Conservation (phyloP, 2,888 invertebrate genomes). For the Watsonalla cultraria region DNA sequence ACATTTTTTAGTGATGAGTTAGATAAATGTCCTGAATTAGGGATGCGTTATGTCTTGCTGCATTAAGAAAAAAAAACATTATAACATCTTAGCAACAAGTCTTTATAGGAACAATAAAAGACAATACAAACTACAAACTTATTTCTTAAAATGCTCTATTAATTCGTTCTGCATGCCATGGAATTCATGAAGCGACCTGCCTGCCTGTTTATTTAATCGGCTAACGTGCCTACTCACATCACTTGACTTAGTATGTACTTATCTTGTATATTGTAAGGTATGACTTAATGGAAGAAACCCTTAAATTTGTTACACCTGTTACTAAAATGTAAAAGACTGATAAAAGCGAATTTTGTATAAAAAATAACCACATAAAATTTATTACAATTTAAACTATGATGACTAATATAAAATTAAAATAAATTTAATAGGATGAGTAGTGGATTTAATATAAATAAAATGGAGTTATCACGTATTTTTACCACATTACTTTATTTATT, state of each 20-base stretch:
- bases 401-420: conserved; percentile 23
- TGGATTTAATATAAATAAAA: not conserved
- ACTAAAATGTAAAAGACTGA: conserved; percentile 58
- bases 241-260: not conserved
- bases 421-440: not conserved
- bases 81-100: no score
- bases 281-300: conserved; percentile 5
- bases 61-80: no score
- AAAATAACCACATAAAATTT: conserved; percentile 34
- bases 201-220: not conserved
- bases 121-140: no score
- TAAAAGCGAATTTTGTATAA: conserved; percentile 67
- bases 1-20: no score
- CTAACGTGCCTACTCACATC: not conserved
- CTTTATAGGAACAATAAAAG: no score
- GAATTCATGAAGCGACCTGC: no score
- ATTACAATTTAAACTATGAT: conserved; percentile 29
- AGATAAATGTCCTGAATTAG: no score
- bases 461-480: not conserved
- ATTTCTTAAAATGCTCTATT: no score
- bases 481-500: no score
- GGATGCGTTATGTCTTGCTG: no score
- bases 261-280: not conserved
- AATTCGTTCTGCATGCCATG: no score
- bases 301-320: conserved; percentile 15